Percentiles rank a stretch among this genome's conserved stretches.
These are phyloP conservation scores for Macheiramphus alcinus DNA, from an alignment of 2,113 vertebrate genomes.

Conservation along the genomic window DNA sequence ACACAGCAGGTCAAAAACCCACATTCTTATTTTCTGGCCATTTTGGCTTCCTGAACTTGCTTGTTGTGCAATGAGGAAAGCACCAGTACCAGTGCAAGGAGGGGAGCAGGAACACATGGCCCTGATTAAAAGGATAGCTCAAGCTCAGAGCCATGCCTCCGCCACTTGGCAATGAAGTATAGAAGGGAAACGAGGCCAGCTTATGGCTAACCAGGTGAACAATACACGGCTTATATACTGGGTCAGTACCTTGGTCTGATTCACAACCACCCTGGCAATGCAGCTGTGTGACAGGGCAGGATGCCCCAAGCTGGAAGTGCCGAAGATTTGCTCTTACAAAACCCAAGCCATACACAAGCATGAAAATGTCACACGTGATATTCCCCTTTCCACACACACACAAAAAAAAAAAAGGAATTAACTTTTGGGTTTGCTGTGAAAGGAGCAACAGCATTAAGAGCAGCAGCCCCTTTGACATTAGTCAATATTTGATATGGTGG, in stretches of 20 bases:
- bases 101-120: neutral
- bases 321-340: neutral
- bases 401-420: neutral
- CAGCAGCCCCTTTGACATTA: neutral
- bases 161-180: neutral
- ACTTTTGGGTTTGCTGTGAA: neutral
- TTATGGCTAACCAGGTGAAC: neutral
- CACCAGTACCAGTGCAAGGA: neutral
- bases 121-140: neutral
- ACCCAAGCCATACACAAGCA: neutral
- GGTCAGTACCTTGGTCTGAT: neutral
- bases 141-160: neutral
- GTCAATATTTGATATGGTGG: neutral
- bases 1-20: neutral
- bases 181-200: neutral
- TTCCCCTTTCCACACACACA: neutral
- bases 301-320: neutral
- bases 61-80: neutral
- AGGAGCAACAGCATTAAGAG: neutral
- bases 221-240: rapidly evolving
- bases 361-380: rapidly evolving
- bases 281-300: neutral
- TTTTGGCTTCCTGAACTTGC: neutral
- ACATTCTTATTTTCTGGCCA: neutral
- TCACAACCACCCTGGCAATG: neutral